Evolutionary conservation across 2,888 invertebrate species (phyloP).

Genomic region (Augiades crinisus): DNA sequence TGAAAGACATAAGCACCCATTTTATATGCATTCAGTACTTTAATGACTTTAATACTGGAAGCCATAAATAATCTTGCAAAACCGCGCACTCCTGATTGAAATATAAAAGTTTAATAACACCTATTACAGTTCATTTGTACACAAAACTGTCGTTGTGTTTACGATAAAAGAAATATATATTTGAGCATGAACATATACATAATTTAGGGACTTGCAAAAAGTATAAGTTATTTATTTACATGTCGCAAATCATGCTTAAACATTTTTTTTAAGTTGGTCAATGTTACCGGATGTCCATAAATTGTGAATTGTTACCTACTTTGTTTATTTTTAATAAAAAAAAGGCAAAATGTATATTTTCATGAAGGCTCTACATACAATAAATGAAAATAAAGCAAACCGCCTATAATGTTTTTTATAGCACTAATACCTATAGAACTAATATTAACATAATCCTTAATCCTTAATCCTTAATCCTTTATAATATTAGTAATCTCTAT

Average conservation of each 20-base stretch:
- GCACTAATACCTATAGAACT: too few species aligned
- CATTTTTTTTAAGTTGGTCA: conserved; percentile 8
- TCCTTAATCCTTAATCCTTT: too few species aligned
- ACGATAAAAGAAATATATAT: not conserved
- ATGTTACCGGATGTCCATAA: conserved; percentile 10
- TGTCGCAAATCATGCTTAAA: not conserved
- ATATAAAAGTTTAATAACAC: conserved; percentile 10
- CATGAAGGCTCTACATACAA: too few species aligned
- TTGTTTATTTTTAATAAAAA: not conserved
- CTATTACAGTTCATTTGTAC: conserved; percentile 7
- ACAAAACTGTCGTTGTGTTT: conserved; percentile 4
- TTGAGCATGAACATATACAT: not conserved
- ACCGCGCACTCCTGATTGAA: conserved; percentile 9
- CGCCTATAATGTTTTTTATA: too few species aligned
- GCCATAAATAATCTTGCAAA: conserved; percentile 4
- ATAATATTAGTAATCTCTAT: too few species aligned
- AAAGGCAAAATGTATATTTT: too few species aligned
- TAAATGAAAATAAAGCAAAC: too few species aligned
- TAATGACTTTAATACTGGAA: conserved; percentile 6
- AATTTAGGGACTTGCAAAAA: not conserved
- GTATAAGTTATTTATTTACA: not conserved
- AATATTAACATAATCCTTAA: too few species aligned
- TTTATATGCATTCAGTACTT: not conserved
- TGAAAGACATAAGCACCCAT: conserved; percentile 4
- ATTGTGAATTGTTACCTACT: not conserved